Base-by-base conservation (phyloP, 1,140 invertebrate species). In the Rhyacophila brunnea region DNA sequence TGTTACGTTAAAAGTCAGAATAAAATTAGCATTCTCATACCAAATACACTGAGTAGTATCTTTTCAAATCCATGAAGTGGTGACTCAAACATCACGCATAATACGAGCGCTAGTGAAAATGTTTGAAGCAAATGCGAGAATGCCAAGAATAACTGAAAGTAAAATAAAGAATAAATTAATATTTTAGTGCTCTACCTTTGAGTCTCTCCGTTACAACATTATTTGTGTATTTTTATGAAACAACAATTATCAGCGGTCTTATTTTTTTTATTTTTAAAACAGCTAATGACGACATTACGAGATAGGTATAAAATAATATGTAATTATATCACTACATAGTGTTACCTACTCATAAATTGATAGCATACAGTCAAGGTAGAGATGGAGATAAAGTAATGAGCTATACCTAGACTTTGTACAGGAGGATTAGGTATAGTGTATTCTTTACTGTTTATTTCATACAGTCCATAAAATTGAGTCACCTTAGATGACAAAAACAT, bases 21-120 rank as follows among this genome's bases (percentile, higher is more conserved):
- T 28, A 9, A 28, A 28, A 28, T 5, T 5, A 28, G 9, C 3
- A 5, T 28, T 28, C 23, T 28, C 3, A 54, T 53, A 65, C 71
- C 67, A 63, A 78, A 68, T 60, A 67, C 71, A 49, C 69, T 68
- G 1, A 86, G 68, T 18, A 88, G 72, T 49, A 87, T 81, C 62
- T 83, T 85, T 71, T 88, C 86, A 14, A 89, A 77, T 11, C 83
- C 81, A 54, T 88, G 81, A 58, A 89, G 83, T 3, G 87, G 87
- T 3, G 87, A 85, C 71, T 89, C 87, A 58, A 87, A 88, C 40
- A 83, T 75, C 15, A 85, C 71, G 48, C 86, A 87, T 9, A 88
- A 68, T 14, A 87, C 56, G 17, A 87, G 68, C 9, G 86, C 85
- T 42, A 81, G 72, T n/a, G 74, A 56, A 67, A 86, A 86, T 1